Base-by-base conservation (phyloP, 2,888 invertebrate genomes). In the Hedya salicella region DNA sequence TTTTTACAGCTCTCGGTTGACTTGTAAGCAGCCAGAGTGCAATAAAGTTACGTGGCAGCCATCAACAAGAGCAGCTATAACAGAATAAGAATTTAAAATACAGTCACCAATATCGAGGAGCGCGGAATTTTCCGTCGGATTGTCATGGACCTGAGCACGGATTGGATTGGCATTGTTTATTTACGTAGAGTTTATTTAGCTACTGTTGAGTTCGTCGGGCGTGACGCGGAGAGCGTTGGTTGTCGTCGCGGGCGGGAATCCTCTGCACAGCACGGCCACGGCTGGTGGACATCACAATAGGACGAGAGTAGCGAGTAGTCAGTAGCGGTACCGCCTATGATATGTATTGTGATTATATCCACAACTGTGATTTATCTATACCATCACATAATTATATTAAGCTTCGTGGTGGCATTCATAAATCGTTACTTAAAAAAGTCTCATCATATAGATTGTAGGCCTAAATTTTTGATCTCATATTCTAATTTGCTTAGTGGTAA, bases 381-480 rank as follows among this genome's bases (percentile, higher is more conserved):
- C 89, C 90, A 90, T 88, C 89, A 87, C 88, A 85, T 77, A 75
- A 78, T 85, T 83, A 80, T 84, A 81, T 81, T 83, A 81, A 83
- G 83, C 80, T 78, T 74, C 77, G 89, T 87, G 89, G 85, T 89
- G 89, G 90, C 87, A 87, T 87, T 83, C 82, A 86, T 90, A 87
- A 88, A 91, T 89, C 88, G 78, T 81, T 86, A 89, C 88, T 89
- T 88, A 88, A 88, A 87, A 88, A 87, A 82, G 84, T 88, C 87
- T 88, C 88, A 87, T 87, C 87, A 84, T 82, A 81, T 91, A 91
- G 91, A 88, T 86, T 83, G 89, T 92, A 91, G 91, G 91, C 91
- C 91, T 92, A 91, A 86, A 88, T 86, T 87, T 90, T 90, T 92
- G 92, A 92, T 92, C 92, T 92, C 92, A 92, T 91, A 91, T 89